Base-by-base conservation (phyloP, 2,113 vertebrate genomes). In the Physeter macrocephalus region DNA sequence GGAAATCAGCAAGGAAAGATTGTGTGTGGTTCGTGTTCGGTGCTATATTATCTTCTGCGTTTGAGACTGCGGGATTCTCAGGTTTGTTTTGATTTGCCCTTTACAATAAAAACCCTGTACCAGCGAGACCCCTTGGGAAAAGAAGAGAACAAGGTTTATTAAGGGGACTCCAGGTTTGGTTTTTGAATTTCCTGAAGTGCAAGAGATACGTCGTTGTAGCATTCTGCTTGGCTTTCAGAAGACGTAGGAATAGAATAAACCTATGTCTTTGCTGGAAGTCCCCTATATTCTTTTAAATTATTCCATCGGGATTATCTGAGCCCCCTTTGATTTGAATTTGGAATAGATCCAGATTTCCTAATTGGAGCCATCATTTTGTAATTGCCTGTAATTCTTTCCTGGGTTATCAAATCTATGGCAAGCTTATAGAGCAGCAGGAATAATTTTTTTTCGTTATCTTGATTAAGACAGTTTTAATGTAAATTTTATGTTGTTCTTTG, bases 291-390 rank as follows among this genome's bases (percentile, higher is more conserved):
- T 31, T 84, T 97, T 86, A 97, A 96, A 95, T 97, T 86, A 90
- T 84, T 80, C 89, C 92, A 41, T 81, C 1, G 54, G 92, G 91
- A 90, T 90, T 74, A 71, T 96, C 82, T 54, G 59, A 97, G 80
- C 52, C 93, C 84, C 93, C 83, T 97, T 94, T 97, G 93, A 95
- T 97, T 96, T 97, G 92, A 94, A 82, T 94, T 96, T 98, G 97
- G 96, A 97, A 80, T 85, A 67, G 92, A 94, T 97, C 93, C 97
- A 97, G 93, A 95, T 92, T 95, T 95, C 86, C 95, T 97, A 97
- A 98, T 97, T 98, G 96, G 96, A 95, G 69, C 69, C 95, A 95
- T 98, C 93, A 95, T 97, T 95, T 96, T 93, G 69, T 96, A 97
- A 97, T 97, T 97, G 96, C 93, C 67, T 87, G 78, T 96, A 91